These are phyloP conservation scores for Pelochelys cantorii DNA, from an alignment of 2,797 vertebrate species.

Conservation along the genomic window DNA sequence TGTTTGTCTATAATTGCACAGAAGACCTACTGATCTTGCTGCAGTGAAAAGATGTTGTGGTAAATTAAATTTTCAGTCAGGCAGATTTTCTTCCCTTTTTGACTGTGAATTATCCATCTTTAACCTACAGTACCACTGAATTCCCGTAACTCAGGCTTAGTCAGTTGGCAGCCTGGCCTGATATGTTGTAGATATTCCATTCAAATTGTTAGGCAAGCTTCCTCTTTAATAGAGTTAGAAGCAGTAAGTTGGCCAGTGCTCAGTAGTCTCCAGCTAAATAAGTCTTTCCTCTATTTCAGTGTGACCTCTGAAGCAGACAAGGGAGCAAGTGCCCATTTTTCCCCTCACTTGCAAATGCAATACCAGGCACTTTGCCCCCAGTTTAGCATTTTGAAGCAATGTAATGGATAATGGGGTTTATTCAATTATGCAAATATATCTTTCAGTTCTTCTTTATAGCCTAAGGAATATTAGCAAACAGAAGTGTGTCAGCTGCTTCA, in stretches of 20 bases:
- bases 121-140: constrained; percentile 1
- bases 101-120: background rate
- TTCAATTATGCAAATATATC: background rate
- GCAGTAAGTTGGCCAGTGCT: background rate
- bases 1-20: background rate
- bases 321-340: background rate
- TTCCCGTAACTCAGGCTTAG: constrained; percentile 45
- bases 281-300: background rate
- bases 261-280: background rate
- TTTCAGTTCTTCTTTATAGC: constrained; percentile 34
- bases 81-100: background rate
- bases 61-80: constrained; percentile 31
- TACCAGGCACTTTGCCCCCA: background rate
- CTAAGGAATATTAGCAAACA: constrained; percentile 4
- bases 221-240: background rate
- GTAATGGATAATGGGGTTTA: background rate
- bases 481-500: constrained; percentile 51
- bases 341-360: background rate
- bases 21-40: background rate
- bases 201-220: constrained; percentile 10
- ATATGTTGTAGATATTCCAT: background rate
- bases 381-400: background rate
- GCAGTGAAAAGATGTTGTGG: background rate
- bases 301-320: background rate
- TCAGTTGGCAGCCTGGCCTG: constrained; percentile 15